Conservation (phyloP, 2,797 vertebrate species). For the Hylomyscus alleni region DNA sequence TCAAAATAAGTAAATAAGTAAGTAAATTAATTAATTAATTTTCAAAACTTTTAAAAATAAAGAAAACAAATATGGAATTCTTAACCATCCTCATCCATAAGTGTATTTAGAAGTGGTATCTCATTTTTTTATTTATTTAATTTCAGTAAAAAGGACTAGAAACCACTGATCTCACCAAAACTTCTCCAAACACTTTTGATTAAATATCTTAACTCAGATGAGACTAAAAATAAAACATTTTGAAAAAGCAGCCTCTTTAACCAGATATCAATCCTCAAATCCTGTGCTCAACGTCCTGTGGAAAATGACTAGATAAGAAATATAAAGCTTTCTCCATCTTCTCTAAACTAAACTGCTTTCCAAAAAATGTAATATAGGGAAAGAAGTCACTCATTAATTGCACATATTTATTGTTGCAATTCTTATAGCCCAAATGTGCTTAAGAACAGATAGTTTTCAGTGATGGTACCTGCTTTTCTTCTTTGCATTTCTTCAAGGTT, state of each 20-base stretch:
- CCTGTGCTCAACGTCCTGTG: background rate
- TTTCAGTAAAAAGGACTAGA: slow-evolving; percentile 32
- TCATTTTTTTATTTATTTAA: background rate
- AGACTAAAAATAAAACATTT: background rate
- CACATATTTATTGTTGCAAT: background rate
- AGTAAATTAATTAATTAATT: background rate
- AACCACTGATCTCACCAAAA: slow-evolving; percentile 29
- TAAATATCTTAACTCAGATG: background rate
- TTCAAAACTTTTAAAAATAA: background rate
- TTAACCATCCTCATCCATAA: background rate
- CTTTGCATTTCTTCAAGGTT: slow-evolving; percentile 92
- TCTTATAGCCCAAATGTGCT: background rate
- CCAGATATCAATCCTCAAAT: background rate
- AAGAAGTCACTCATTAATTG: background rate
- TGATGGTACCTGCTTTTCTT: slow-evolving; percentile 92
- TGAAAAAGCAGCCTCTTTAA: slow-evolving; percentile 35
- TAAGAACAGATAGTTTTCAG: background rate
- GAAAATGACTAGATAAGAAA: slow-evolving; percentile 1
- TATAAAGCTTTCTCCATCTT: background rate
- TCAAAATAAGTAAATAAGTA: background rate
- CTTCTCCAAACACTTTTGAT: background rate
- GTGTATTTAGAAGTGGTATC: background rate
- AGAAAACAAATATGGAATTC: background rate
- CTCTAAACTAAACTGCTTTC: background rate
- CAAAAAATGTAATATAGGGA: background rate